Evolutionary conservation across 2,113 vertebrate genomes (phyloP).

Genomic region (Eolophus roseicapilla): DNA sequence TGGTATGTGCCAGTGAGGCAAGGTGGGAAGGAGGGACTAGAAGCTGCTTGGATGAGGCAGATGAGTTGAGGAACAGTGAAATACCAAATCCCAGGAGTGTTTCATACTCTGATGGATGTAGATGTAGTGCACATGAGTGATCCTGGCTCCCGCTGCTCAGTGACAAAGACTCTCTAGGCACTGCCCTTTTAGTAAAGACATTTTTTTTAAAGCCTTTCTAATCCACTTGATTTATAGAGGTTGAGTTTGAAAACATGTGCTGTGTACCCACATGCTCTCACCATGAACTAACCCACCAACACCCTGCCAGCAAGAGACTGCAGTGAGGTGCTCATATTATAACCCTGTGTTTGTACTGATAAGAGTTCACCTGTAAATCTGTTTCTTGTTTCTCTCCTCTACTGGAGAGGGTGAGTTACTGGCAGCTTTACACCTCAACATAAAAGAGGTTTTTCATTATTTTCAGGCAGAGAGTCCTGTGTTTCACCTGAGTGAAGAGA

Average conservation of each 20-base stretch:
- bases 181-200: neutral
- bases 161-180: neutral
- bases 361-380: neutral
- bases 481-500: neutral
- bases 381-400: neutral
- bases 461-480: neutral
- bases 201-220: neutral
- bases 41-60: neutral
- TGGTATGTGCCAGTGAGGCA: neutral
- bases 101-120: neutral
- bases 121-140: accelerated
- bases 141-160: neutral
- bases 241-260: neutral
- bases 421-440: neutral
- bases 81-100: neutral
- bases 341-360: neutral
- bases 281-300: neutral
- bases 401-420: neutral
- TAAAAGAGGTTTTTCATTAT: neutral
- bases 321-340: neutral
- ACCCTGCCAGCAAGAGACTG: neutral
- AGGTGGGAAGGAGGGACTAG: neutral
- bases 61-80: neutral
- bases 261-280: neutral
- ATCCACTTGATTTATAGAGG: neutral